Evolutionary conservation across 2,888 invertebrate species (phyloP), one percentile per base, ranked within the genome.

Genomic region (Dexiosoma caninum): DNA sequence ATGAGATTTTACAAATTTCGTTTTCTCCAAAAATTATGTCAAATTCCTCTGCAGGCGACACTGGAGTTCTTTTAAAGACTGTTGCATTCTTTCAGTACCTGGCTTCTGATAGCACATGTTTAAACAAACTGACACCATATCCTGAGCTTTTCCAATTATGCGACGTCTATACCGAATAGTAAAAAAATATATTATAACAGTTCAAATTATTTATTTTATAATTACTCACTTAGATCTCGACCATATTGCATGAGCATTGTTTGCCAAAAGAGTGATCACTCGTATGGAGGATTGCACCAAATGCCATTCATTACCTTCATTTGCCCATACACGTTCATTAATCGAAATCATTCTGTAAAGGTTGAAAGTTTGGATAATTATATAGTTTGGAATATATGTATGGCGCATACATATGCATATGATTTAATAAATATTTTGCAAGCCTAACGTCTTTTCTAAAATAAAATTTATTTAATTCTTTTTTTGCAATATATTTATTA

Each of bases 241-340:
- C 85, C 92, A 91, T 78, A 94, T 93, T 23, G 91, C 90, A 83
- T 92, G 91, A 35, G 94, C 92, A 85, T 92, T 92, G 71, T 93
- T 92, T 59, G 94, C 92, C 85, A 96, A 93, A 55, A 92, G 91
- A 82, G 93, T 93, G 80, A 97, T 93, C 85, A 97, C 91, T 83
- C 93, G 92, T 74, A 94, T 94, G 23, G 95, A 93, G 4, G 94
- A 95, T 88, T 94, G 93, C 83, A 96, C 94, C 83, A 97, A 92
- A 91, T 97, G 97, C 88, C 95, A 94, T 89, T 97, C 96, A 87
- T 95, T 94, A 69, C 96, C 95, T 89, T 95, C 94, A 19, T 94
- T 93, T 77, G 95, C 93, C 97, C 97, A 98, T 85, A 95, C 94
- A 69, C 95, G 93, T 89, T 97, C 96, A 91, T 95, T 95, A 87